A percentile compares a stretch with the other conserved stretches of the same genome.
phyloP scores from a whole-genome alignment of 2,888 invertebrate genomes.

The Hoplodrina ambigua region DNA sequence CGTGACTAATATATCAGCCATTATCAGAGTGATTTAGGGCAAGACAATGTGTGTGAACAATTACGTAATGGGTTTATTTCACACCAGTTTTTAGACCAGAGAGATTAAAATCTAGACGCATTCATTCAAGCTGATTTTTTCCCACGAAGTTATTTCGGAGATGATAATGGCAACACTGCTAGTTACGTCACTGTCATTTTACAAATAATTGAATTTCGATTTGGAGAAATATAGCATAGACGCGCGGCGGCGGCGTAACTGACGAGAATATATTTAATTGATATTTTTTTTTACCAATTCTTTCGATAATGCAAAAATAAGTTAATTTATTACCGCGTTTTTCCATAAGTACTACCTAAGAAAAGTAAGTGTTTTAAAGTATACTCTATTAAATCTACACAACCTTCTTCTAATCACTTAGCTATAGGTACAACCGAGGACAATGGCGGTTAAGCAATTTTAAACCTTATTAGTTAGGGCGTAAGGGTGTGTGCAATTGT shows the following conservation, averaged over 20 bases:
- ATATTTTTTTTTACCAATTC: too few species aligned
- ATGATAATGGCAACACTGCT: conserved; percentile 38
- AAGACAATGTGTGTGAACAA: conserved; percentile 48
- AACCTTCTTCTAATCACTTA: conserved; percentile 42
- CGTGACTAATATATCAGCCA: conserved; percentile 14
- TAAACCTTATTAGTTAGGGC: not conserved
- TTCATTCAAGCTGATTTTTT: conserved; percentile 53
- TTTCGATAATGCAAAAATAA: too few species aligned
- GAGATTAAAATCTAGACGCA: conserved; percentile 60
- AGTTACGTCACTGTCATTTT: conserved; percentile 9
- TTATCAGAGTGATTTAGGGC: conserved; percentile 48
- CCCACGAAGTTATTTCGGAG: conserved; percentile 51
- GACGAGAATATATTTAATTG: too few species aligned
- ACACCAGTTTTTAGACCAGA: conserved; percentile 59
- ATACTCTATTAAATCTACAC: not conserved
- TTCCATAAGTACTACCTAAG: too few species aligned
- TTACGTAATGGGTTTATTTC: conserved; percentile 51
- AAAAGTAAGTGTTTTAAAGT: too few species aligned
- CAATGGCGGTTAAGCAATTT: too few species aligned
- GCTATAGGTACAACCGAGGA: not conserved
- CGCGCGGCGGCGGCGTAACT: not conserved
- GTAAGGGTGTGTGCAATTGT: too few species aligned
- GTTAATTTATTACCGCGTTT: too few species aligned
- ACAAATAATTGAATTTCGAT: conserved; percentile 24
- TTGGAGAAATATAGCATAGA: not conserved